A percentile compares a stretch with the other conserved stretches of the same genome.
These are phyloP conservation scores for Sebastes cheni DNA, from an alignment of 2,797 vertebrate genomes.

Conservation along the genomic window DNA sequence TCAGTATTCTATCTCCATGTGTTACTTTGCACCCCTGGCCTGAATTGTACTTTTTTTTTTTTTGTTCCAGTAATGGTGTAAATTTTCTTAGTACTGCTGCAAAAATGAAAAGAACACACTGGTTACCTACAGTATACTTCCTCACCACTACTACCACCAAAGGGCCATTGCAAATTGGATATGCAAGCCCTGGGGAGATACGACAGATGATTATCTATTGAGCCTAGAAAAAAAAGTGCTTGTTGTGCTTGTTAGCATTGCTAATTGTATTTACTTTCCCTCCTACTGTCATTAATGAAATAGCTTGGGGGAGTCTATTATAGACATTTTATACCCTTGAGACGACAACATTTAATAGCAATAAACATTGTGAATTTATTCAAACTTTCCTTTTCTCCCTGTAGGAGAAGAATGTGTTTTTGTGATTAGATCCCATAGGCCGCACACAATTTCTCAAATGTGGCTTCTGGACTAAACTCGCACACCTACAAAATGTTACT, in stretches of 20 bases:
- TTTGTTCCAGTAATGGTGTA: constrained; percentile 6
- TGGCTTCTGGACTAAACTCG: not conserved
- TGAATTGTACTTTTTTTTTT: constrained; percentile 27
- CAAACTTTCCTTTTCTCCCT: not conserved
- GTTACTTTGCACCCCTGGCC: constrained; percentile 46
- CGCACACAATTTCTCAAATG: not conserved
- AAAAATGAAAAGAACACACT: constrained; percentile 14
- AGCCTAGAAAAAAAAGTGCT: constrained; percentile 5
- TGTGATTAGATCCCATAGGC: not conserved
- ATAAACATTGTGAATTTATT: constrained; percentile 5
- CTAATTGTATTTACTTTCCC: constrained; percentile 50
- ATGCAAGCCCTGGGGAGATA: constrained; percentile 10
- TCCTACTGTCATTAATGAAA: constrained; percentile 27
- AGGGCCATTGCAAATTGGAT: constrained; percentile 34
- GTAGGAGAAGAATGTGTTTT: constrained; percentile 6
- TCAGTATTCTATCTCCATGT: constrained; percentile 36
- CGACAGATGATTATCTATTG: constrained; percentile 17
- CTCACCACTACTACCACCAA: not conserved
- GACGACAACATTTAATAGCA: constrained; percentile 21
- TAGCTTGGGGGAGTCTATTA: constrained; percentile 19
- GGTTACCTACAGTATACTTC: not conserved
- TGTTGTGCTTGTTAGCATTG: constrained; percentile 28
- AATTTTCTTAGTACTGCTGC: constrained; percentile 9
- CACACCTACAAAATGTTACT: not conserved
- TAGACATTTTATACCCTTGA: constrained; percentile 8